These are phyloP conservation scores for Liparis tanakae DNA, from an alignment of 2,797 vertebrate species.

Conservation along the genomic window DNA sequence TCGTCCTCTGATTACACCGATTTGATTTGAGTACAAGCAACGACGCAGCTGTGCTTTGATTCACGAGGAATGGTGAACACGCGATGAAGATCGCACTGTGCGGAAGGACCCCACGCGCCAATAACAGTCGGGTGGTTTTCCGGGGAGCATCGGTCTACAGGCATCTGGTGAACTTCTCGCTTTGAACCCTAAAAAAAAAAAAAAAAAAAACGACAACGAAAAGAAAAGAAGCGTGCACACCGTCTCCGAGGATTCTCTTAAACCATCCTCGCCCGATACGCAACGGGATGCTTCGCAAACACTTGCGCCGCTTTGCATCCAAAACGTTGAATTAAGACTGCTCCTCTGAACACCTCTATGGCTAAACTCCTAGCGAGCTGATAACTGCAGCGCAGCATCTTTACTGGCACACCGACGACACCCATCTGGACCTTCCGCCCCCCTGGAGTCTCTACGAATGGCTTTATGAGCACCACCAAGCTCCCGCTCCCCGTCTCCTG, in stretches of 20 bases:
- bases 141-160: background rate
- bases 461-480: background rate
- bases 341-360: conserved; percentile 65
- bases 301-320: conserved; percentile 35
- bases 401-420: conserved; percentile 35
- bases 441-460: background rate
- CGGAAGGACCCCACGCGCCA: background rate
- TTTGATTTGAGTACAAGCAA: background rate
- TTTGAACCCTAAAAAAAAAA: background rate
- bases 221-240: background rate
- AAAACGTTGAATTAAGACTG: conserved; percentile 50
- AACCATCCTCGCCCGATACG: conserved; percentile 21
- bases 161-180: conserved; percentile 13
- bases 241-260: background rate
- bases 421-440: background rate
- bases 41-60: conserved; percentile 7
- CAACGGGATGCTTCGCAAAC: conserved; percentile 21
- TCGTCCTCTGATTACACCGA: conserved; percentile 15
- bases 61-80: background rate
- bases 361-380: conserved; percentile 55
- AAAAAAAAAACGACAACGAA: background rate
- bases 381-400: conserved; percentile 38
- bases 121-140: conserved; percentile 8
- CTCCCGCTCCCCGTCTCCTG: background rate
- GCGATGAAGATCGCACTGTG: background rate